These are phyloP conservation scores for Carterocephalus palaemon DNA, from an alignment of 2,888 invertebrate species.

Conservation along the genomic window DNA sequence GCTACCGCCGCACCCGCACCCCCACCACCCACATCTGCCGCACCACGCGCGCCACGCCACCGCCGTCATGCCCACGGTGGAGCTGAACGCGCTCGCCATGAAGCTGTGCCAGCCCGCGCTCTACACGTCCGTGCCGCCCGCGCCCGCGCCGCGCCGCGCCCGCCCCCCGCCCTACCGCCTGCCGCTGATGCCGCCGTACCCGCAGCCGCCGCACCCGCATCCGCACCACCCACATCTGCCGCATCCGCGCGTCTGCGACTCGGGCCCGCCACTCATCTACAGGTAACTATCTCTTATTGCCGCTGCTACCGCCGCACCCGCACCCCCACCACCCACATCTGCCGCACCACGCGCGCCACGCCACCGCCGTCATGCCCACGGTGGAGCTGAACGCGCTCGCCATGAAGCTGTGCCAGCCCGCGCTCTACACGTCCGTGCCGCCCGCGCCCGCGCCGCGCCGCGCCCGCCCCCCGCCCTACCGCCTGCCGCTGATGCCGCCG, in stretches of 20 bases:
- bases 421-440: conserved; percentile 85
- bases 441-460: conserved; percentile 42
- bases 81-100: conserved; percentile 97
- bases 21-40: conserved; percentile 36
- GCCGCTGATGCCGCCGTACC: conserved; percentile 38
- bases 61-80: conserved; percentile 95
- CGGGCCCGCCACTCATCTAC: conserved; percentile 35
- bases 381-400: conserved; percentile 96
- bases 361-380: conserved; percentile 90
- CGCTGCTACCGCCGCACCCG: conserved; percentile 64
- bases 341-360: conserved; percentile 45
- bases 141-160: conserved; percentile 24
- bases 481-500: conserved; percentile 37
- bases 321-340: conserved; percentile 40
- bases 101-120: conserved; percentile 94
- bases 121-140: conserved; percentile 82
- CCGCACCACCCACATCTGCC: conserved; percentile 16
- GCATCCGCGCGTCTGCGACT: conserved; percentile 32
- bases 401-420: conserved; percentile 96
- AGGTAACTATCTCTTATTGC: conserved; percentile 25
- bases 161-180: conserved; percentile 39
- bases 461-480: conserved; percentile 37
- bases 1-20: conserved; percentile 68
- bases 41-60: conserved; percentile 49
- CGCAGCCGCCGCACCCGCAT: conserved; percentile 29